A percentile compares a stretch with the other conserved stretches of the same genome.
These are phyloP conservation scores for Aphelinus atriplicis DNA, from an alignment of 1,140 invertebrate genomes.

Conservation along the genomic window DNA sequence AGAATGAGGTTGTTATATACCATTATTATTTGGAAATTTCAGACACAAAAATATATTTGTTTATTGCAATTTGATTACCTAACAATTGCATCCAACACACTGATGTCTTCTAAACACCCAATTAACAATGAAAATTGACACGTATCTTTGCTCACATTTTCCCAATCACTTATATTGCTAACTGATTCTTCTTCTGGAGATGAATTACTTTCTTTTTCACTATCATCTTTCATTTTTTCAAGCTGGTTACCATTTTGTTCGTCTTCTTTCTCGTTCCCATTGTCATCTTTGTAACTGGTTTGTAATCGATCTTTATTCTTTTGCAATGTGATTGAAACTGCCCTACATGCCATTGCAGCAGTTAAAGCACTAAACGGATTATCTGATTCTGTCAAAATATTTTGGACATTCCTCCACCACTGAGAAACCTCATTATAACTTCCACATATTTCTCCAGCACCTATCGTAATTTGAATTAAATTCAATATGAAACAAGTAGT, in stretches of 20 bases:
- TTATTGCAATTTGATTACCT: conserved; percentile 66
- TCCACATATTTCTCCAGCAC: conserved; percentile 61
- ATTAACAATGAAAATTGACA: conserved; percentile 87
- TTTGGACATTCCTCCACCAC: conserved; percentile 81
- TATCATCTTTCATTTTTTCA: conserved; percentile 27
- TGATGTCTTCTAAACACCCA: conserved; percentile 89
- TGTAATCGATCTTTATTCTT: conserved; percentile 59
- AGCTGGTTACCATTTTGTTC: conserved; percentile 17
- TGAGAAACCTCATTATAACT: conserved; percentile 74
- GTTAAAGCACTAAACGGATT: conserved; percentile 78
- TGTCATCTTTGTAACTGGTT: conserved; percentile 47
- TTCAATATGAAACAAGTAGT: neutral
- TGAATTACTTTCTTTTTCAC: conserved; percentile 35
- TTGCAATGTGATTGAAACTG: conserved; percentile 71
- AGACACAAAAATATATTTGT: conserved; percentile 44
- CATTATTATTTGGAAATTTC: neutral
- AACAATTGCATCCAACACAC: conserved; percentile 78
- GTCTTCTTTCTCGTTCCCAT: conserved; percentile 43
- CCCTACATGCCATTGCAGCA: conserved; percentile 80
- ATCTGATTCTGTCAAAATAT: conserved; percentile 74
- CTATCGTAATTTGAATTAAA: conserved; percentile 36
- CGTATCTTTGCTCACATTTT: conserved; percentile 84
- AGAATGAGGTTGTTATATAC: conserved; percentile 38
- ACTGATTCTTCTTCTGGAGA: conserved; percentile 65
- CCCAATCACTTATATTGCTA: conserved; percentile 73